phyloP scores from a whole-genome alignment of 2,797 vertebrate genomes.

The Melanotaenia pygmaea region DNA sequence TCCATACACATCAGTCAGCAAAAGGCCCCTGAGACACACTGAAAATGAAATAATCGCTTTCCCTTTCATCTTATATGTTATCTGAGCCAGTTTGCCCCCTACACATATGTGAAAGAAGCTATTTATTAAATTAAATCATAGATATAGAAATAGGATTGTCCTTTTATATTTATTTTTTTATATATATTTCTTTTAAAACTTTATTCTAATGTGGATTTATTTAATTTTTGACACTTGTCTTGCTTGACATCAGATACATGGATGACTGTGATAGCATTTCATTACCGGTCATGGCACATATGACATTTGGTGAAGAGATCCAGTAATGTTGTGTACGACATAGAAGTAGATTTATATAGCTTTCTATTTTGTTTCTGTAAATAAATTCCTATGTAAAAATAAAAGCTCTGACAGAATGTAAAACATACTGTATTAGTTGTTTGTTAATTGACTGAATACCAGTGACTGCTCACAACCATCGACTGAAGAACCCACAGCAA shows the following conservation, averaged over 20 bases:
- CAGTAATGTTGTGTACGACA: neutral
- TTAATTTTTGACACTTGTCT: neutral
- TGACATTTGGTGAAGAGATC: neutral
- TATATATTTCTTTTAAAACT: neutral
- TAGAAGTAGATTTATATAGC: neutral
- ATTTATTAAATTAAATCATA: neutral
- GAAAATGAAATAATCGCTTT: constrained; percentile 29
- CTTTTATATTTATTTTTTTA: neutral
- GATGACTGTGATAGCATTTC: neutral
- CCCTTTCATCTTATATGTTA: constrained; percentile 51
- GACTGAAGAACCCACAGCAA: neutral
- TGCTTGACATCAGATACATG: neutral
- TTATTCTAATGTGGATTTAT: neutral
- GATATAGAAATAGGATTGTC: neutral
- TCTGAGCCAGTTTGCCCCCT: neutral
- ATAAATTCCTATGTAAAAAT: neutral
- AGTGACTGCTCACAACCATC: neutral
- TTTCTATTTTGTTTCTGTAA: neutral
- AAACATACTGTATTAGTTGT: neutral
- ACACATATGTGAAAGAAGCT: neutral
- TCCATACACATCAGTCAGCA: constrained; percentile 22
- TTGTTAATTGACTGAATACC: neutral
- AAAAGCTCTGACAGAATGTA: neutral
- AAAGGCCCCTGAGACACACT: constrained; percentile 24
- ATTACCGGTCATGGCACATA: neutral